A percentile compares a stretch with the other conserved stretches of the same genome.
Evolutionary conservation across 2,113 vertebrate species (phyloP).

Genomic region (Megaptera novaeangliae): DNA sequence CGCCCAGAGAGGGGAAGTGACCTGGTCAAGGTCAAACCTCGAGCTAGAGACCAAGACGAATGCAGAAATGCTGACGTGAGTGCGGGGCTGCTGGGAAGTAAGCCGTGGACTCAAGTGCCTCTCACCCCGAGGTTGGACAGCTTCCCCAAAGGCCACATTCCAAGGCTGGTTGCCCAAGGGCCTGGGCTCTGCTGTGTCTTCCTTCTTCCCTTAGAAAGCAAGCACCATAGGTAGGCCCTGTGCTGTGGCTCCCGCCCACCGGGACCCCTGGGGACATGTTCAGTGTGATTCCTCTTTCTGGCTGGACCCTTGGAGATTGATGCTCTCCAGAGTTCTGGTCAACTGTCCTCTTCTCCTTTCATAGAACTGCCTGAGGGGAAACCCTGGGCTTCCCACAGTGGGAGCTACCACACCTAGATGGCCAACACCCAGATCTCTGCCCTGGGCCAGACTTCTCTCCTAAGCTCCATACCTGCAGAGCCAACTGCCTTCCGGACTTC

Average conservation of each 20-base stretch:
- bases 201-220: background rate
- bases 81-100: background rate
- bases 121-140: background rate
- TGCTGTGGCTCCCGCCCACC: background rate
- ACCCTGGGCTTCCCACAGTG: background rate
- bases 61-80: background rate
- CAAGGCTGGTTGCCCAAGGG: background rate
- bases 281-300: background rate
- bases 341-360: background rate
- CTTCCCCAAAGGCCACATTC: background rate
- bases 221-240: background rate
- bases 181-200: background rate
- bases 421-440: background rate
- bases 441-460: background rate
- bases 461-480: background rate
- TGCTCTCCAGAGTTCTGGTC: background rate
- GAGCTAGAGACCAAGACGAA: background rate
- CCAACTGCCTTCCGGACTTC: background rate
- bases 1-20: background rate
- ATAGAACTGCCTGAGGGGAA: background rate
- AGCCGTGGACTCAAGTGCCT: background rate
- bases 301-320: background rate
- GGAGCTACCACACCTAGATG: background rate
- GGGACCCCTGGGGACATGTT: too few relatives aligned
- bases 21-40: background rate